Base-by-base conservation (phyloP, 2,888 invertebrate species). In the Gerris lacustris region DNA sequence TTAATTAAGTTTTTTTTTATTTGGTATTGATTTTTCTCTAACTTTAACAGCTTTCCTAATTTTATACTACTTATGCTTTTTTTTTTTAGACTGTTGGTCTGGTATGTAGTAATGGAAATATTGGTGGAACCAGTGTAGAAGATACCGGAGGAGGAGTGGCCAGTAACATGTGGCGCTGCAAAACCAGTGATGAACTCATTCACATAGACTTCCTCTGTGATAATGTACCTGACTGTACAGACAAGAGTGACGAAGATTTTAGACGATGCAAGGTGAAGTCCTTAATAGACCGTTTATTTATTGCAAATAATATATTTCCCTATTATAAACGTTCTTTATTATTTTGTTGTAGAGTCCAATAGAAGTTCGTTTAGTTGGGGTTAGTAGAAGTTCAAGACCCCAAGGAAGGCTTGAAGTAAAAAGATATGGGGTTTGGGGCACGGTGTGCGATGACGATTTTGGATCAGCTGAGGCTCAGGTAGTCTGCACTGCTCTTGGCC, bases 371-470 rank as follows among this genome's bases (percentile, higher is more conserved):
- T 78, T 91, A 47, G 75, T 75, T 9, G 75, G 75, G 45, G 72
- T 71, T 6, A 75, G 75, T 72, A 72, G 74, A 44, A 75, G 76
- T 45, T 84, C 80, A 7, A 86, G 85, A 69, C 81, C 82, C 5
- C 85, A 88, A 77, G 91, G 91, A 0, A 82, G 90, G 66, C 82
- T 91, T 0, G 90, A 91, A 79, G 83, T 92, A 0, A 83, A 84
- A 72, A 84, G 87, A 75, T 84, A 85, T 73, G 87, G 87, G 4
- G 82, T 87, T 18, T 90, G 90, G 88, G 91, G 91, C 11, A 88
- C 89, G 0, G 83, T 92, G 15, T 92, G 92, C 79, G 90, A 91
- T 77, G 91, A 91, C 77, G 87, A 88, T 76, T 91, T 91, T 77
- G 85, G 86, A 67, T 81, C 83, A 18, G 82, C 82, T 66, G 86